Percentiles rank a stretch among this genome's conserved stretches.
phyloP scores from a whole-genome alignment of 2,113 vertebrate species.

The Fregata magnificens region DNA sequence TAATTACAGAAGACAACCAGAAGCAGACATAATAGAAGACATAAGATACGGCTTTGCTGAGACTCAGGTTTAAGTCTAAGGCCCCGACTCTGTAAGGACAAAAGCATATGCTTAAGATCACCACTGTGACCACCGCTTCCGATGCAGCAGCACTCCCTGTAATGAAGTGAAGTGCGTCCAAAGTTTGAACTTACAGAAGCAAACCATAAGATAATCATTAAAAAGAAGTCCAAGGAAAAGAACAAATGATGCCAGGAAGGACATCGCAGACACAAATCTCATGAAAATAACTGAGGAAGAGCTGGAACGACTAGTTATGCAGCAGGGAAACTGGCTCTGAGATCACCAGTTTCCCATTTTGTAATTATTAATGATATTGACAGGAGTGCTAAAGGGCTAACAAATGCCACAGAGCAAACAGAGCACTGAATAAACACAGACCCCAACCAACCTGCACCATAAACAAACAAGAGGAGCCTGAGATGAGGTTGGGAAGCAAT shows the following conservation, averaged over 20 bases:
- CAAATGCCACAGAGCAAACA: constrained; percentile 17
- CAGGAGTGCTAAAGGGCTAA: constrained; percentile 38
- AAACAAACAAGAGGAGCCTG: not conserved
- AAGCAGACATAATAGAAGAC: not conserved
- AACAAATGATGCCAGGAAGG: not conserved
- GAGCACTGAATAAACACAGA: not conserved
- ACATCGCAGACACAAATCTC: not conserved
- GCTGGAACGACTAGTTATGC: not conserved
- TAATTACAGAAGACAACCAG: not conserved
- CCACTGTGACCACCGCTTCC: not conserved
- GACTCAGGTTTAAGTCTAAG: not conserved
- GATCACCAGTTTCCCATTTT: not conserved
- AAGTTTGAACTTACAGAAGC: not conserved
- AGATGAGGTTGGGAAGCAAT: constrained; percentile 18
- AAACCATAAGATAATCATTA: not conserved
- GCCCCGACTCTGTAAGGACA: not conserved
- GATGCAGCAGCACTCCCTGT: not conserved
- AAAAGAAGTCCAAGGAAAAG: not conserved
- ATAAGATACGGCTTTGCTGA: not conserved
- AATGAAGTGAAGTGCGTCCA: not conserved
- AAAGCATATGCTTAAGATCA: not conserved
- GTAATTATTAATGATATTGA: constrained; percentile 59
- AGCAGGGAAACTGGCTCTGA: not conserved
- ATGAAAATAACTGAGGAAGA: not conserved
- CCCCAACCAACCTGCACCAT: not conserved